Percentiles rank a stretch among this genome's conserved stretches.
Conservation (phyloP, 2,113 vertebrate species). For the Crypturellus undulatus region DNA sequence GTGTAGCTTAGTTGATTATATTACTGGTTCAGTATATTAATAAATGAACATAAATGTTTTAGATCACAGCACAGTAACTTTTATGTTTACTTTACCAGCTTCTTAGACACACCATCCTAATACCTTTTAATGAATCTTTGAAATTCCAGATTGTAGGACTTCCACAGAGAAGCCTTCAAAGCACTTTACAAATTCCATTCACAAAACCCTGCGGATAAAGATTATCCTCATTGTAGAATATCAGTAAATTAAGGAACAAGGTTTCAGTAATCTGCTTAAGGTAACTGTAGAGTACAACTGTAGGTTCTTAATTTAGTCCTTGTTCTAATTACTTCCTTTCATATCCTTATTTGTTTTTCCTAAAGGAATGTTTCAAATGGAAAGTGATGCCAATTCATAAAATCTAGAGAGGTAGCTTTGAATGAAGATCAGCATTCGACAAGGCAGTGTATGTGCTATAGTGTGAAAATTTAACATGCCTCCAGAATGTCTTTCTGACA, state of each 20-base stretch:
- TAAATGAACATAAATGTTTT: neutral
- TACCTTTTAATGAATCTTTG: slow-evolving; percentile 39
- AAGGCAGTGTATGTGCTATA: neutral
- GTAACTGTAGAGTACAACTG: neutral
- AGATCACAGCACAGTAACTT: slow-evolving; percentile 1
- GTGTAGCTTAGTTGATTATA: neutral
- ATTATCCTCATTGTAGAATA: slow-evolving; percentile 51
- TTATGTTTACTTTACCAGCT: slow-evolving; percentile 23
- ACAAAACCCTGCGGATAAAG: slow-evolving; percentile 49
- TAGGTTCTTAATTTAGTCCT: slow-evolving; percentile 17
- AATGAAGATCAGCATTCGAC: neutral
- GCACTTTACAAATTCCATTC: slow-evolving; percentile 55
- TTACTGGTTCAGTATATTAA: neutral
- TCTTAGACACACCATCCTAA: neutral
- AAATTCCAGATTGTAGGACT: slow-evolving; percentile 29
- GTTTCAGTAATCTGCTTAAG: slow-evolving; percentile 41
- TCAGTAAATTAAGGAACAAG: slow-evolving; percentile 41
- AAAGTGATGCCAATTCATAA: neutral
- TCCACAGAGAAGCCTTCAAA: slow-evolving; percentile 23
- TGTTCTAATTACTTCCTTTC: slow-evolving; percentile 19
- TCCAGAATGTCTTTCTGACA: neutral
- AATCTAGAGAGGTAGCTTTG: neutral
- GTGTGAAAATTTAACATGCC: neutral
- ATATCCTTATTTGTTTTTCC: neutral
- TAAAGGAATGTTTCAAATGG: neutral